A percentile compares a stretch with the other conserved stretches of the same genome.
Conservation (phyloP, 2,888 invertebrate genomes). For the Lagria hirta region DNA sequence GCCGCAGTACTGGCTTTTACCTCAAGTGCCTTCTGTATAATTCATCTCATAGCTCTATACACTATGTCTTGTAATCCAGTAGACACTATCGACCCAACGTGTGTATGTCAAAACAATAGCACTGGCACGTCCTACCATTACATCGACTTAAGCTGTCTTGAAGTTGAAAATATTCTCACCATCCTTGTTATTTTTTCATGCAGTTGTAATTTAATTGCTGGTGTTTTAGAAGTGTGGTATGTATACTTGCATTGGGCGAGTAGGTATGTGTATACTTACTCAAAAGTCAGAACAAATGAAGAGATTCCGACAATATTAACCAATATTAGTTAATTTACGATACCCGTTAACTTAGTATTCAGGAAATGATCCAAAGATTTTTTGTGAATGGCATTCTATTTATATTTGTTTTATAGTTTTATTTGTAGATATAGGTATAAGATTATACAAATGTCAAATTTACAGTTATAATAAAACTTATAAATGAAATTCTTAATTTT, state of each 20-base stretch:
- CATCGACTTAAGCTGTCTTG: constrained; percentile 53
- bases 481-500: too few relatives aligned
- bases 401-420: neutral
- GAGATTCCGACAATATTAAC: constrained; percentile 18
- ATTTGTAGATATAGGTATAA: too few relatives aligned
- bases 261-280: constrained; percentile 49
- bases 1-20: constrained; percentile 51
- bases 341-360: constrained; percentile 6
- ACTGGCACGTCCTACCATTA: constrained; percentile 48
- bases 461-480: too few relatives aligned
- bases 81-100: constrained; percentile 49
- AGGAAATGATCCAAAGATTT: constrained; percentile 15
- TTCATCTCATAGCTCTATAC: constrained; percentile 51
- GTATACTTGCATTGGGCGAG: constrained; percentile 55
- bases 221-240: constrained; percentile 51
- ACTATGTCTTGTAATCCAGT: constrained; percentile 51
- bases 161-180: constrained; percentile 52
- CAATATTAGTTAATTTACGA: constrained; percentile 21
- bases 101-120: constrained; percentile 47
- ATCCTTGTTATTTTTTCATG: constrained; percentile 51
- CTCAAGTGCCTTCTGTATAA: constrained; percentile 50
- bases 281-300: constrained; percentile 44
- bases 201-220: constrained; percentile 49
- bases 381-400: too few relatives aligned
- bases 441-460: too few relatives aligned